Evolutionary conservation across 1,140 invertebrate genomes (phyloP), one percentile per base, ranked within the genome.

Genomic region (Drosophila guanche): DNA sequence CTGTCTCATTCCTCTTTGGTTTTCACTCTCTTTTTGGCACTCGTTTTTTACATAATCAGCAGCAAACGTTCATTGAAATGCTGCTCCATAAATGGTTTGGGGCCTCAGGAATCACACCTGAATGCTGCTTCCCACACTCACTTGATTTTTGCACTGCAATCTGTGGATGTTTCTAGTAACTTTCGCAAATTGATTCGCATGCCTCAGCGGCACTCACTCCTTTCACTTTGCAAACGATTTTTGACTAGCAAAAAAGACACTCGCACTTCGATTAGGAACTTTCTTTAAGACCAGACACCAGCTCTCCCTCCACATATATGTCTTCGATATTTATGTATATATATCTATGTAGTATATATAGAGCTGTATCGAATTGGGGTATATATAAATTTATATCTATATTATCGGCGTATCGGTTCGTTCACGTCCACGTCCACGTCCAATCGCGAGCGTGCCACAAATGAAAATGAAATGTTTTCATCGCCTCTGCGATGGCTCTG

Each of bases 381-480:
- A 68, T 55, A 57, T 70, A 62, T 20, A n/a, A n/a, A 20, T 20
- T 1, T 20, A 20, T 20, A 20, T 20, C 16, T 20, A 20, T 71
- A 51, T 42, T 70, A 58, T 63, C 62, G 51, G 58, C 33, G 69
- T 33, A 71, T 54, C 33, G 60, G 51, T 73, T 58, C 74, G 88
- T 20, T 20, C 16, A 20, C 16, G 16, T 20, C 16, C 68, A 88
- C 83, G 84, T 89, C 83, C 83, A 79, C 84, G 84, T 89, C 83
- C 83, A 79, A 79, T 89, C 83, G 84, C 83, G 79, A 89, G 57
- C 83, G 67, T 79, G 79, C 66, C 77, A 69, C 62, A 83, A 88
- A 68, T 89, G 83, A 88, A 88, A 88, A 88, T 88, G 83, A 88
- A 88, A 88, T 79, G 74, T 86, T 63, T 56, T 58, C 16, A 1